phyloP scores from a whole-genome alignment of 2,113 vertebrate genomes.

The Thryonomys swinderianus region DNA sequence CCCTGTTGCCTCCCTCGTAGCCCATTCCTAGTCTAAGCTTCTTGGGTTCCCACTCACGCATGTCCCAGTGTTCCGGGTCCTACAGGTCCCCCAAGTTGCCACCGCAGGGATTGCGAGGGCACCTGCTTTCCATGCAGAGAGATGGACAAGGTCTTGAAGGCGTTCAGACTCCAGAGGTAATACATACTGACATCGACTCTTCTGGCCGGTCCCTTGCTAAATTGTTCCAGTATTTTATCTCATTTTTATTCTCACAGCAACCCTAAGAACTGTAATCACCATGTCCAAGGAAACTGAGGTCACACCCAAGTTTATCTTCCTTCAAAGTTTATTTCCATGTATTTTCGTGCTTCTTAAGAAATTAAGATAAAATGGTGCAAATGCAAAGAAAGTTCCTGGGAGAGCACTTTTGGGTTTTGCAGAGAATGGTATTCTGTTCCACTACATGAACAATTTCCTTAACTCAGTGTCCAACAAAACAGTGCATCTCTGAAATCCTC shows the following conservation, averaged over 20 bases:
- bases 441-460: background rate
- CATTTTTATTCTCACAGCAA: background rate
- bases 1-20: background rate
- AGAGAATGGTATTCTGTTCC: background rate
- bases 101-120: background rate
- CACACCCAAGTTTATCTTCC: background rate
- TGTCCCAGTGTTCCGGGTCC: background rate
- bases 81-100: background rate
- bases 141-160: background rate
- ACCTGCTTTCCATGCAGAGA: background rate
- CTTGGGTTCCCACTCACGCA: background rate
- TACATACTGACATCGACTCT: background rate
- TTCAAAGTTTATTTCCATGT: background rate
- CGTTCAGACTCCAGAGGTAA: background rate
- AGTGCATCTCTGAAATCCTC: background rate
- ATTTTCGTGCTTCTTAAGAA: background rate
- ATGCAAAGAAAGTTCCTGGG: background rate
- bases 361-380: background rate
- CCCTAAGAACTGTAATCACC: background rate
- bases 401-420: background rate
- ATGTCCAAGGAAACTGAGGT: background rate
- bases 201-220: background rate
- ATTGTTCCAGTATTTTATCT: background rate
- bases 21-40: background rate
- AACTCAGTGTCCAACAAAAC: background rate